Evolutionary conservation across 2,888 invertebrate genomes (phyloP).

Genomic region (Onchidella celtica): DNA sequence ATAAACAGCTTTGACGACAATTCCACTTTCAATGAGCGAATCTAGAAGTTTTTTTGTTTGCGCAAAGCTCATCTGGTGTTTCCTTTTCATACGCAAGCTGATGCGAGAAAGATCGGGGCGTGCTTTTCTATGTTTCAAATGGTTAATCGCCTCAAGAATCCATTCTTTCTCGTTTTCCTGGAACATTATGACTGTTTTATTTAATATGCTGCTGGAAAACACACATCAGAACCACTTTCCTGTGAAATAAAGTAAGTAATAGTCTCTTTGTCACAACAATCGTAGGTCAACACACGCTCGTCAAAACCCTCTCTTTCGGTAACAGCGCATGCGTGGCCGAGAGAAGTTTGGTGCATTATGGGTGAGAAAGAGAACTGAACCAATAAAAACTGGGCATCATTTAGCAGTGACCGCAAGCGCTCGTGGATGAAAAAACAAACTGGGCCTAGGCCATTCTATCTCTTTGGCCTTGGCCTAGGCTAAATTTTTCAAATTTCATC

Average conservation of each 20-base stretch:
- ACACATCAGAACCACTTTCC: conserved; percentile 13
- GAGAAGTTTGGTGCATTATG: conserved; percentile 12
- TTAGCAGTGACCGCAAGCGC: too few species aligned
- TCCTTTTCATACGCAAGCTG: conserved; percentile 88
- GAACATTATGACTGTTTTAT: conserved; percentile 39
- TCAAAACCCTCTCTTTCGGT: not conserved
- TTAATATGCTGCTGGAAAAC: not conserved
- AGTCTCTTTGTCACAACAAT: conserved; percentile 9
- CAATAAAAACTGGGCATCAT: not conserved
- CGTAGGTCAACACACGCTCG: conserved; percentile 48
- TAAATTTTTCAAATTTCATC: too few species aligned
- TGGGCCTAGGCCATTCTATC: too few species aligned
- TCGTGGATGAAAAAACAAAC: too few species aligned
- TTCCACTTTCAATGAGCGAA: conserved; percentile 87
- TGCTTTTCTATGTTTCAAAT: conserved; percentile 89
- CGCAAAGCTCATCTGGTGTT: conserved; percentile 86
- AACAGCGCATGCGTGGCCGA: conserved; percentile 37
- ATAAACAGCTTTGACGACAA: conserved; percentile 90
- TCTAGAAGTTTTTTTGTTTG: conserved; percentile 84
- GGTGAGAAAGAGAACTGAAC: conserved; percentile 18
- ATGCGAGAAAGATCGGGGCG: conserved; percentile 91
- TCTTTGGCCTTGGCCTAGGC: too few species aligned
- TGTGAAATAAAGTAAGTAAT: not conserved
- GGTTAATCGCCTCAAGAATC: conserved; percentile 91
- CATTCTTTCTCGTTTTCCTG: conserved; percentile 48